Evolutionary conservation across 2,888 invertebrate genomes (phyloP).

Genomic region (Hybos culiciformis): DNA sequence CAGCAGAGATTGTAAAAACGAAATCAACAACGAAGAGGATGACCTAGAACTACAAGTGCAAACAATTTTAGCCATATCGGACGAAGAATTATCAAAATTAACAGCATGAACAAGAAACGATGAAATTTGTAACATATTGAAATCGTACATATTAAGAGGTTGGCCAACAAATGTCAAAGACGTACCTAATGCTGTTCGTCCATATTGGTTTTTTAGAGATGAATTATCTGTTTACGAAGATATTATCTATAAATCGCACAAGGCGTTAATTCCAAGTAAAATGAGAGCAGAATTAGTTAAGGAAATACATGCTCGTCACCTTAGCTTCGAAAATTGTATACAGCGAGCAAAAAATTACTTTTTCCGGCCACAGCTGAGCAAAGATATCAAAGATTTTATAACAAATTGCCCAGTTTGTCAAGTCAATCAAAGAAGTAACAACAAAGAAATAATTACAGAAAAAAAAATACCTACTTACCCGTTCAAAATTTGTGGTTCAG

Average conservation of each 20-base stretch:
- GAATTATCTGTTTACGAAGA: constrained; percentile 5
- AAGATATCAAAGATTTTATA: too few relatives aligned
- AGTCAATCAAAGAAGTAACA: too few relatives aligned
- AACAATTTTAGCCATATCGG: constrained; percentile 3
- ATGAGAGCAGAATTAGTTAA: constrained; percentile 4
- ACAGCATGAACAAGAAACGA: constrained; percentile 1
- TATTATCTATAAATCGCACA: constrained; percentile 4
- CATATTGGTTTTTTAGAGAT: constrained; percentile 6
- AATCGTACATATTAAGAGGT: constrained; percentile 1
- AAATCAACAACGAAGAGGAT: background rate
- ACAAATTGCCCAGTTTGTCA: too few relatives aligned
- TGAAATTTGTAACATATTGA: constrained; percentile 6
- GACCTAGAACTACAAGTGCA: constrained; percentile 6
- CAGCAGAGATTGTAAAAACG: constrained; percentile 5
- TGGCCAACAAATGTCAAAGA: constrained; percentile 1
- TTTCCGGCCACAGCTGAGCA: too few relatives aligned
- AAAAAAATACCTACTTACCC: background rate
- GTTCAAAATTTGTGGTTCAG: constrained; percentile 5
- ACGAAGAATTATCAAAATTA: constrained; percentile 1
- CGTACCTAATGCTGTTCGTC: background rate
- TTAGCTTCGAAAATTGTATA: too few relatives aligned
- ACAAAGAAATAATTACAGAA: too few relatives aligned
- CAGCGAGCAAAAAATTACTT: too few relatives aligned
- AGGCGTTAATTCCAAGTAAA: constrained; percentile 3
- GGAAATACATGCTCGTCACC: constrained; percentile 1